Evolutionary conservation across 2,113 vertebrate species (phyloP).

Genomic region (Chloebia gouldiae): DNA sequence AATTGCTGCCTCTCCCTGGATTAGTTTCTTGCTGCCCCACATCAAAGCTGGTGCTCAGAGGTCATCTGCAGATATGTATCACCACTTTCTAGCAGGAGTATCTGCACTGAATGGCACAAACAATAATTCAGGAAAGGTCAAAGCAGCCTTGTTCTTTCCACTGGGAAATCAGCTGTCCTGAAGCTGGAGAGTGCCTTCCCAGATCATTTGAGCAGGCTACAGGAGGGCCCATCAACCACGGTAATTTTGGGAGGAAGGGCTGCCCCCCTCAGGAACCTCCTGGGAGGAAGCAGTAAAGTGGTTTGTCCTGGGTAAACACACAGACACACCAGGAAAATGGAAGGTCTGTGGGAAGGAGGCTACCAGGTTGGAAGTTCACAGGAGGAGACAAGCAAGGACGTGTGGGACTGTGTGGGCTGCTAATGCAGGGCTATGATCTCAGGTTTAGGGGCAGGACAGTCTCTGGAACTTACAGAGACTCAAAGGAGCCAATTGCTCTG

Average conservation of each 20-base stretch:
- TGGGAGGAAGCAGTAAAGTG: neutral
- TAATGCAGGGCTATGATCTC: neutral
- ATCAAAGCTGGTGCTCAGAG: neutral
- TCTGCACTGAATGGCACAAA: neutral
- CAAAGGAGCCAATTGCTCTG: neutral
- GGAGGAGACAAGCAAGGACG: neutral
- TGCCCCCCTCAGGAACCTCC: neutral
- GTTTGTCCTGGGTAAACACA: neutral
- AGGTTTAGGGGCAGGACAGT: neutral
- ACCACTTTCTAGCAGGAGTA: neutral
- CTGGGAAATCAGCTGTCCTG: neutral
- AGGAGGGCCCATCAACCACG: neutral
- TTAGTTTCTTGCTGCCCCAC: neutral
- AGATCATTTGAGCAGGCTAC: neutral
- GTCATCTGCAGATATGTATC: neutral
- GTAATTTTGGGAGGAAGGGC: rapidly evolving
- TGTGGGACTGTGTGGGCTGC: neutral
- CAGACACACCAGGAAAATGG: neutral
- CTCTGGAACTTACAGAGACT: neutral
- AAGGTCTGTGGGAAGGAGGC: neutral
- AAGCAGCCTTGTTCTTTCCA: neutral
- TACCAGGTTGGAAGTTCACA: neutral
- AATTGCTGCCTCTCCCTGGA: neutral
- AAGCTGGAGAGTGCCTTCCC: neutral
- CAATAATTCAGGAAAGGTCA: neutral